These are phyloP conservation scores for Limnothrissa miodon DNA, from an alignment of 2,113 vertebrate species.

Conservation along the genomic window DNA sequence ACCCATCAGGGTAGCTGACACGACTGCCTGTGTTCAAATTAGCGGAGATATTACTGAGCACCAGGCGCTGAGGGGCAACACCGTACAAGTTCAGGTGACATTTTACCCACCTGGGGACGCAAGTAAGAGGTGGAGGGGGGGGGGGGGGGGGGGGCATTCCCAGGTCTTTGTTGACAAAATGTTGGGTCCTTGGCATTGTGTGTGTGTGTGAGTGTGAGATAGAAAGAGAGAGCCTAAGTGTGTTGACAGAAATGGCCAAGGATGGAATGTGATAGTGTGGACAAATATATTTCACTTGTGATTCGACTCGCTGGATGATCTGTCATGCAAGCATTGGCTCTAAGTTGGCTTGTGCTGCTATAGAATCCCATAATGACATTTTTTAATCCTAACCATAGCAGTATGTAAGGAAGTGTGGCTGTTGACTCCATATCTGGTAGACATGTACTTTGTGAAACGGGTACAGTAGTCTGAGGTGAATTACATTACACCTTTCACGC, in stretches of 20 bases:
- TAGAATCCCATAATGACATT: too few species aligned
- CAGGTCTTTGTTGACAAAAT: background rate
- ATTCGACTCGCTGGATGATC: background rate
- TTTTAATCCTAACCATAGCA: too few species aligned
- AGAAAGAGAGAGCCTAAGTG: background rate
- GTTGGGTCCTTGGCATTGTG: background rate
- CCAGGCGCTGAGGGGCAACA: background rate
- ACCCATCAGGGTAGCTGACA: constrained; percentile 62
- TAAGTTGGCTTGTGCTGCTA: background rate
- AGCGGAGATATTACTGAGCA: constrained; percentile 50
- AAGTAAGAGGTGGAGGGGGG: too few species aligned
- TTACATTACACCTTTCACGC: background rate
- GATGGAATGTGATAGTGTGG: background rate
- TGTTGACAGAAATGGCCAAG: background rate
- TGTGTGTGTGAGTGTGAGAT: background rate
- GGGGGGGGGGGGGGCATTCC: background rate
- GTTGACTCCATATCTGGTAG: background rate
- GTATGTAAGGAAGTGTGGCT: too few species aligned
- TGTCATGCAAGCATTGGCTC: background rate
- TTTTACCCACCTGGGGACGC: background rate
- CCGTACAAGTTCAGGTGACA: background rate
- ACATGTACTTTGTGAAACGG: background rate
- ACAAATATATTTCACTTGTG: background rate
- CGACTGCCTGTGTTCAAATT: constrained; percentile 48
- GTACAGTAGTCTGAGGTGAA: background rate